Evolutionary conservation across 2,113 vertebrate genomes (phyloP).

Genomic region (Echinops telfairi): DNA sequence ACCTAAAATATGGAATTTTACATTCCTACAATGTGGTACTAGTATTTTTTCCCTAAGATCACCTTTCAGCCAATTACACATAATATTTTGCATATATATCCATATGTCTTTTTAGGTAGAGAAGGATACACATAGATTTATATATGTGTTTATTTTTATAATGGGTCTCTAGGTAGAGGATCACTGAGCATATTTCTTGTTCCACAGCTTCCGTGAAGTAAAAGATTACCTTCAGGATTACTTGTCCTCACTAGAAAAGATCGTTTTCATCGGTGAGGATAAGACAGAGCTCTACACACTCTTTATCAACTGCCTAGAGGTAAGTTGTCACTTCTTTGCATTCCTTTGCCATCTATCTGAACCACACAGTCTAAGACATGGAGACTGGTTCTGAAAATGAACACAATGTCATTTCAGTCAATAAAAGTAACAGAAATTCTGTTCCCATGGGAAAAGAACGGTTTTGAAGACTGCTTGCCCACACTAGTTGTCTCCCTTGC

Average conservation of each 20-base stretch:
- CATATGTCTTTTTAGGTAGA: not conserved
- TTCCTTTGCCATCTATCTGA: not conserved
- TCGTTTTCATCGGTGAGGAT: constrained; percentile 87
- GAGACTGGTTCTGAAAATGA: not conserved
- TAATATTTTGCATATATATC: not conserved
- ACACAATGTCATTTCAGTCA: not conserved
- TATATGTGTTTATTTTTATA: not conserved
- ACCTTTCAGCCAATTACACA: not conserved
- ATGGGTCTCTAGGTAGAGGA: not conserved
- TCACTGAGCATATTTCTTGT: constrained; percentile 55
- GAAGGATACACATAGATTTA: not conserved
- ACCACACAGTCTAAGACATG: rapidly evolving
- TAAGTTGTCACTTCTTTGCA: constrained; percentile 49
- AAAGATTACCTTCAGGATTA: constrained; percentile 91
- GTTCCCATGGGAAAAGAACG: not conserved
- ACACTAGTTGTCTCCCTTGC: rapidly evolving
- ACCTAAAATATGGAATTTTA: not conserved
- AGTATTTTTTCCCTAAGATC: too few species aligned
- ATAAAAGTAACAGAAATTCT: not conserved
- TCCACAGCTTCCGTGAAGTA: constrained; percentile 91
- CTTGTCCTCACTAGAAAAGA: constrained; percentile 89
- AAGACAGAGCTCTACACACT: constrained; percentile 93
- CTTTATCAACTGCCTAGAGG: constrained; percentile 95
- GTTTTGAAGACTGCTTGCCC: not conserved
- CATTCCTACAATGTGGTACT: not conserved